A percentile compares a stretch with the other conserved stretches of the same genome.
Conservation (phyloP, 2,113 vertebrate species). For the Bothrops jararaca region DNA sequence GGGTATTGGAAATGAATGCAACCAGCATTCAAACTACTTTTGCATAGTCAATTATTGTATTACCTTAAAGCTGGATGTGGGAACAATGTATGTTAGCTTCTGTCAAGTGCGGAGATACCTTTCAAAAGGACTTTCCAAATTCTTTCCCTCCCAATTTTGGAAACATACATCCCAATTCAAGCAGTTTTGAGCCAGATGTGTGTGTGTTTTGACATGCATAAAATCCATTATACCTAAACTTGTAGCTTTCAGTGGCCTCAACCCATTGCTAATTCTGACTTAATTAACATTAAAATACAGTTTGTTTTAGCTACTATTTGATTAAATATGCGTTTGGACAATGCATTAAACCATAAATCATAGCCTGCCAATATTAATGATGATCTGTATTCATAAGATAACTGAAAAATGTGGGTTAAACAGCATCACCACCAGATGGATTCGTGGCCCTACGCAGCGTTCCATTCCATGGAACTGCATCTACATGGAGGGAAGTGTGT, state of each 20-base stretch:
- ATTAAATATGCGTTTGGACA: not conserved
- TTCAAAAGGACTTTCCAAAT: not conserved
- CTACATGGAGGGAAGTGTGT: no score
- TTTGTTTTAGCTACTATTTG: not conserved
- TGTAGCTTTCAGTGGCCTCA: not conserved
- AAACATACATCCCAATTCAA: not conserved
- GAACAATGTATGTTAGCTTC: not conserved
- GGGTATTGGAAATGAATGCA: not conserved
- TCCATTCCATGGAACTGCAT: no score
- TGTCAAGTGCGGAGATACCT: not conserved
- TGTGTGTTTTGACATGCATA: not conserved
- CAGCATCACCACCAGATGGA: no score
- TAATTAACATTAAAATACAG: not conserved
- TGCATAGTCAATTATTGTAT: not conserved
- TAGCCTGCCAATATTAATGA: not conserved
- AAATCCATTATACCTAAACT: not conserved
- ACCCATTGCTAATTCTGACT: not conserved
- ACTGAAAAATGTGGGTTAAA: no score
- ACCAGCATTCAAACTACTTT: not conserved
- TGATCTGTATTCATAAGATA: not conserved
- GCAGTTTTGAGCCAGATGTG: not conserved
- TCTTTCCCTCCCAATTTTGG: not conserved
- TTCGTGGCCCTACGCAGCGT: no score
- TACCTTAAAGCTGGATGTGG: not conserved
- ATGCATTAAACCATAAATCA: not conserved